These are phyloP conservation scores for Platorchestia sp. DNA, from an alignment of 1,140 invertebrate species.

Conservation along the genomic window DNA sequence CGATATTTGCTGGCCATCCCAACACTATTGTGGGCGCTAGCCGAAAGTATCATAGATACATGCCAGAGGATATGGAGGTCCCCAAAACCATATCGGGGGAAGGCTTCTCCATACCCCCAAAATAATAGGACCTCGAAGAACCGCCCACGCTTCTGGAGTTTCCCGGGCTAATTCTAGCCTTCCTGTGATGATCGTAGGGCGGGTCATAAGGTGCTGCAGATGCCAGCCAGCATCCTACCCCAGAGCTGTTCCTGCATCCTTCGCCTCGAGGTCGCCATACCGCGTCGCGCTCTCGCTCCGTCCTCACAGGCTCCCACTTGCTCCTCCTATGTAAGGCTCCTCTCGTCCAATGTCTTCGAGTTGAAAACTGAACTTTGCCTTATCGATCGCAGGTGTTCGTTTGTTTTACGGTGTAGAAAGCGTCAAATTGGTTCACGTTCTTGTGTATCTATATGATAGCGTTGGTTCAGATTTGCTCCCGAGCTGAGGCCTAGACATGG, in stretches of 20 bases:
- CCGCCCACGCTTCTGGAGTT: background rate
- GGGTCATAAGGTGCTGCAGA: conserved; percentile 9
- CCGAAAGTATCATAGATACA: background rate
- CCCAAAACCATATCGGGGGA: background rate
- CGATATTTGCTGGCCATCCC: background rate
- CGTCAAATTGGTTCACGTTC: background rate
- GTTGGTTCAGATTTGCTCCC: background rate
- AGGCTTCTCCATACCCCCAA: background rate
- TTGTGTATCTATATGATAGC: background rate
- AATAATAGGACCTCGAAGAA: background rate
- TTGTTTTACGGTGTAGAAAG: background rate
- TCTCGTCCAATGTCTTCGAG: background rate
- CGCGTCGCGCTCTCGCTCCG: background rate
- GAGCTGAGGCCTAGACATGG: background rate
- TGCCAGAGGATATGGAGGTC: background rate
- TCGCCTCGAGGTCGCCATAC: conserved; percentile 22
- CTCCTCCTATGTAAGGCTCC: background rate
- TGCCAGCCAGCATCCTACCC: conserved; percentile 1
- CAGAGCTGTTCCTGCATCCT: conserved; percentile 20
- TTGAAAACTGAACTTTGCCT: background rate
- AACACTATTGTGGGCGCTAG: background rate
- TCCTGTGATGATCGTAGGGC: conserved; percentile 7
- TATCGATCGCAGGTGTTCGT: background rate
- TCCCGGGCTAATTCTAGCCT: background rate
- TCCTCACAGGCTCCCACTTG: background rate